Evolutionary conservation across 2,888 invertebrate species (phyloP).

Genomic region (Trachelus troglodyta): DNA sequence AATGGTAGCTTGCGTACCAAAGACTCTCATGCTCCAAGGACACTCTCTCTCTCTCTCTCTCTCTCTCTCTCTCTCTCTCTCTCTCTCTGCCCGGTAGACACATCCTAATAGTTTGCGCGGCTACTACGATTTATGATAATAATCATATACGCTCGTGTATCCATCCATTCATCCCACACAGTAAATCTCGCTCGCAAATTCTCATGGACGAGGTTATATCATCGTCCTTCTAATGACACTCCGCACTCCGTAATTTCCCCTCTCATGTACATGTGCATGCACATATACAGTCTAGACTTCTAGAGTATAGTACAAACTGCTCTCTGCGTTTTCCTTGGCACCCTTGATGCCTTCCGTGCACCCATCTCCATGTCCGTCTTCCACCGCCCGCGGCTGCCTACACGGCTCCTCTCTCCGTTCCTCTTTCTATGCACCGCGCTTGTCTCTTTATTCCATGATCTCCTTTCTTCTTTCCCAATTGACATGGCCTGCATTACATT

Average conservation of each 20-base stretch:
- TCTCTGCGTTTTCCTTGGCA: no score
- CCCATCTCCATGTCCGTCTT: not conserved
- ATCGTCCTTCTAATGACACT: not conserved
- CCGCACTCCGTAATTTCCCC: not conserved
- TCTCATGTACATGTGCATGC: no score
- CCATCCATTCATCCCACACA: conserved; percentile 57
- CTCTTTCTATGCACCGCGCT: conserved; percentile 15
- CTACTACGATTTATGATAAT: conserved; percentile 45
- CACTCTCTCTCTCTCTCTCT: no score
- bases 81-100: no score
- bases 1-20: no score
- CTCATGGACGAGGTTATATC: conserved; percentile 51
- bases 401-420: conserved; percentile 8
- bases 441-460: conserved; percentile 17
- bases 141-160: conserved; percentile 61
- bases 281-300: no score
- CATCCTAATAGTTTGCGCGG: no score
- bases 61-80: no score
- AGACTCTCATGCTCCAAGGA: no score
- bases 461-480: no score
- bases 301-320: no score
- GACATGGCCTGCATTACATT: no score
- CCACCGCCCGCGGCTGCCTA: not conserved
- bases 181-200: conserved; percentile 65
- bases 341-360: conserved; percentile 31